Evolutionary conservation across 2,888 invertebrate genomes (phyloP).

Genomic region (Drosophila kuntzei): DNA sequence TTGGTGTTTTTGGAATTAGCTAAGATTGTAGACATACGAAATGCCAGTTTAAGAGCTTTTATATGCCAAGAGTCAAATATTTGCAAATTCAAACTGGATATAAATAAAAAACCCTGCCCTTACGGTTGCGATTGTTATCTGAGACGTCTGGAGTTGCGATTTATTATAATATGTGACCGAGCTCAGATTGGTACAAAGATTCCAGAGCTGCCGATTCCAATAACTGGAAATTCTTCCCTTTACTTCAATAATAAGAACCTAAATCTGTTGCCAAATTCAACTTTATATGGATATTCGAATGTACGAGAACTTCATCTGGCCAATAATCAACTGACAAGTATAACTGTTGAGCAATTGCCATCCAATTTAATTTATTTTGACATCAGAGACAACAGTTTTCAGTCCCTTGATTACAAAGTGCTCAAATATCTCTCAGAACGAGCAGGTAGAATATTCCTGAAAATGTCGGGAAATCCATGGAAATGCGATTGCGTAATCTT

Average conservation of each 20-base stretch:
- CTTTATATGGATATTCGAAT: neutral
- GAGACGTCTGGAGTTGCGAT: neutral
- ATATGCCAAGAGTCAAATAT: neutral
- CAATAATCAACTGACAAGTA: neutral
- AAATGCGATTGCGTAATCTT: too few relatives aligned
- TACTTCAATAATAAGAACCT: neutral
- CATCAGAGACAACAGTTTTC: neutral
- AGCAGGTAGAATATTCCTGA: neutral
- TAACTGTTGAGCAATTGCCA: too few relatives aligned
- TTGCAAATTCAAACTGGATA: neutral
- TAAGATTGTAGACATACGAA: too few relatives aligned
- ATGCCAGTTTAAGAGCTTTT: too few relatives aligned
- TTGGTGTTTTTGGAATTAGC: too few relatives aligned
- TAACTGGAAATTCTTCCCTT: neutral
- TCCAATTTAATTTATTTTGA: neutral
- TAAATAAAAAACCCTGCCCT: neutral
- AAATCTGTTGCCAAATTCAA: neutral
- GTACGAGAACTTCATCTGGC: neutral
- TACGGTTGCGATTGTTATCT: neutral
- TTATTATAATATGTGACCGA: neutral
- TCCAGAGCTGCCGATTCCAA: neutral
- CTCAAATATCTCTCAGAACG: neutral
- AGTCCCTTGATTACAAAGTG: neutral
- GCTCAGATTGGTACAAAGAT: neutral
- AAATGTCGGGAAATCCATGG: too few relatives aligned